Evolutionary conservation across 2,888 invertebrate genomes (phyloP).

Genomic region (Acanthosoma haemorrhoidale): DNA sequence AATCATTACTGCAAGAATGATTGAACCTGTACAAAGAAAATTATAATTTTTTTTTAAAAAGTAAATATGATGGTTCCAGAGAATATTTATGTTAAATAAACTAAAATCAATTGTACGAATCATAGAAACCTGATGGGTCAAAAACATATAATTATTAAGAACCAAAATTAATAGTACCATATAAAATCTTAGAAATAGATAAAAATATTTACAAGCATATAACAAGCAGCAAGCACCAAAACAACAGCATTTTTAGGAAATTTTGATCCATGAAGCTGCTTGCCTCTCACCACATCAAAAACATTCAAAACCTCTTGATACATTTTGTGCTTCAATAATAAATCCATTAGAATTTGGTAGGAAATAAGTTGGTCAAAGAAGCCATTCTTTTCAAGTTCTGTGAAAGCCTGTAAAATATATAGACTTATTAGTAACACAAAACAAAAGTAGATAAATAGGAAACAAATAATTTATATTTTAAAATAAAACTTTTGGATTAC

Average conservation of each 20-base stretch:
- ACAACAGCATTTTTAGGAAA: conserved; percentile 64
- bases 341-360: conserved; percentile 64
- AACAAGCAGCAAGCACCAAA: conserved; percentile 64
- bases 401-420: conserved; percentile 49
- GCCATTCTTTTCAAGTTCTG: conserved; percentile 55
- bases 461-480: too few species aligned
- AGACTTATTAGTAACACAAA: too few species aligned
- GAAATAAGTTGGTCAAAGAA: conserved; percentile 69
- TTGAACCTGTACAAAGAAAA: too few species aligned
- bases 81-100: too few species aligned
- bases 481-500: too few species aligned
- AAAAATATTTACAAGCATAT: conserved; percentile 58
- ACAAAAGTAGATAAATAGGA: too few species aligned
- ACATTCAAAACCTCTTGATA: conserved; percentile 61
- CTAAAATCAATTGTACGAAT: too few species aligned
- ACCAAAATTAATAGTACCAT: neutral
- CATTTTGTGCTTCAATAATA: conserved; percentile 62
- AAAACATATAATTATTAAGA: too few species aligned
- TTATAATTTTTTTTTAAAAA: too few species aligned
- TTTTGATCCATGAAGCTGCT: conserved; percentile 58
- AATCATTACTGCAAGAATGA: too few species aligned
- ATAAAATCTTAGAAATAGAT: neutral
- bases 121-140: too few species aligned
- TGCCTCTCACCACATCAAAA: conserved; percentile 57
- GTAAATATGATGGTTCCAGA: too few species aligned